Evolutionary conservation across 2,113 vertebrate species (phyloP).

Genomic region (Dasyurus viverrinus): DNA sequence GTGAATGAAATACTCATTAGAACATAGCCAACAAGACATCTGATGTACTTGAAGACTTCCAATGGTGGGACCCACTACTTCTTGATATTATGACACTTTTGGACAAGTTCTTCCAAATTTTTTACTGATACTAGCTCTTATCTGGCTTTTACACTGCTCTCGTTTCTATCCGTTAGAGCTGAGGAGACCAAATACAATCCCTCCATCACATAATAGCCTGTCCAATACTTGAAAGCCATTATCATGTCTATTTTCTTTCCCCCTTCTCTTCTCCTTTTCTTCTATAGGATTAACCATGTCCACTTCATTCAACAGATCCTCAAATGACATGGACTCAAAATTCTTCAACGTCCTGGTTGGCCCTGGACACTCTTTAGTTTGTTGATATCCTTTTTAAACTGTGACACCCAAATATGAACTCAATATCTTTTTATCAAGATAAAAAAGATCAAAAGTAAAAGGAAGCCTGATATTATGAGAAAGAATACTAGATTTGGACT

Average conservation of each 20-base stretch:
- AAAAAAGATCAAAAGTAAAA: constrained; percentile 6
- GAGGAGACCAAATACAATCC: background rate
- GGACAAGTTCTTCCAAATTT: background rate
- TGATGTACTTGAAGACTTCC: background rate
- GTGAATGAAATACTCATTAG: background rate
- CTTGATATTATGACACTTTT: background rate
- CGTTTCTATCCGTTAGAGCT: background rate
- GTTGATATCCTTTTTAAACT: background rate
- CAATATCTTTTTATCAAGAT: background rate
- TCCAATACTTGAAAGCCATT: background rate
- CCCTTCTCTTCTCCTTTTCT: background rate
- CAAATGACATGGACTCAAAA: background rate
- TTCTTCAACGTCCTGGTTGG: background rate
- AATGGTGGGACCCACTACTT: background rate
- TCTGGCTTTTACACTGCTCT: background rate
- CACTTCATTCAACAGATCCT: background rate
- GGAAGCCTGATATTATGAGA: background rate
- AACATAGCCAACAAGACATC: background rate
- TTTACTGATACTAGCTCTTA: background rate
- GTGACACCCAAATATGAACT: background rate
- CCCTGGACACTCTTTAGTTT: background rate
- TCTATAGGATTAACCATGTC: background rate
- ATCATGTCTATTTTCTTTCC: background rate
- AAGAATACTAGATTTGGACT: background rate
- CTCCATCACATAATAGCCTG: background rate